These are phyloP conservation scores for Tylochromis polylepis DNA, from an alignment of 2,113 vertebrate genomes.

Conservation along the genomic window DNA sequence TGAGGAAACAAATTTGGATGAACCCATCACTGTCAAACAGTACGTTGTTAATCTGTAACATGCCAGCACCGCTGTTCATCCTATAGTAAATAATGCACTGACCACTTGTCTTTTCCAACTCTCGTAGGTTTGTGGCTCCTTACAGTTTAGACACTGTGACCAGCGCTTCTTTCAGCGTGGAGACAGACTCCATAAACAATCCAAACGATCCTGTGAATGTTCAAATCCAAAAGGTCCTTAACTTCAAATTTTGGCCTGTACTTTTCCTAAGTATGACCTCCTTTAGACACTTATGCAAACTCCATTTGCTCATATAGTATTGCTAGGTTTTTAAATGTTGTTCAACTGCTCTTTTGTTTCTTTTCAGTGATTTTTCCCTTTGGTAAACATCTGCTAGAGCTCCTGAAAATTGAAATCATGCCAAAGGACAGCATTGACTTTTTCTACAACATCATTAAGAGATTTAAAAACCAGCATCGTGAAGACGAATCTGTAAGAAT, in stretches of 20 bases:
- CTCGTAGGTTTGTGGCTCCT: slow-evolving; percentile 72
- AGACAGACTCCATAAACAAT: slow-evolving; percentile 78
- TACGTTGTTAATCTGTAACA: slow-evolving; percentile 17
- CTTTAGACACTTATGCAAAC: background rate
- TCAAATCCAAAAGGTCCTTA: slow-evolving; percentile 67
- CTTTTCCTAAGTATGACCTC: background rate
- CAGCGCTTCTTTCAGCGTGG: slow-evolving; percentile 80
- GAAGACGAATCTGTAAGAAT: slow-evolving; percentile 6
- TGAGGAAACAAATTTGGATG: slow-evolving; percentile 19
- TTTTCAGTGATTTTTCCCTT: slow-evolving; percentile 45
- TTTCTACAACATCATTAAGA: slow-evolving; percentile 46
- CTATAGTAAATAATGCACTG: background rate
- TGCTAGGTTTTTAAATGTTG: background rate
- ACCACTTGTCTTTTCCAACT: background rate
- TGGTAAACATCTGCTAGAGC: background rate
- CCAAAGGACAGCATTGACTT: slow-evolving; percentile 11
- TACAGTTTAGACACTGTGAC: slow-evolving; percentile 80
- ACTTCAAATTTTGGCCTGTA: slow-evolving; percentile 43
- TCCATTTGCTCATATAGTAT: background rate
- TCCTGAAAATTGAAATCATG: background rate
- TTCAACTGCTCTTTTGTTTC: background rate
- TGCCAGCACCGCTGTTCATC: background rate
- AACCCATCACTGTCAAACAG: slow-evolving; percentile 59
- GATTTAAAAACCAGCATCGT: slow-evolving; percentile 42
- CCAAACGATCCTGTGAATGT: slow-evolving; percentile 74